Percentiles rank a stretch among this genome's conserved stretches.
Conservation (phyloP, 1,140 invertebrate genomes). For the Drosophila melanica region DNA sequence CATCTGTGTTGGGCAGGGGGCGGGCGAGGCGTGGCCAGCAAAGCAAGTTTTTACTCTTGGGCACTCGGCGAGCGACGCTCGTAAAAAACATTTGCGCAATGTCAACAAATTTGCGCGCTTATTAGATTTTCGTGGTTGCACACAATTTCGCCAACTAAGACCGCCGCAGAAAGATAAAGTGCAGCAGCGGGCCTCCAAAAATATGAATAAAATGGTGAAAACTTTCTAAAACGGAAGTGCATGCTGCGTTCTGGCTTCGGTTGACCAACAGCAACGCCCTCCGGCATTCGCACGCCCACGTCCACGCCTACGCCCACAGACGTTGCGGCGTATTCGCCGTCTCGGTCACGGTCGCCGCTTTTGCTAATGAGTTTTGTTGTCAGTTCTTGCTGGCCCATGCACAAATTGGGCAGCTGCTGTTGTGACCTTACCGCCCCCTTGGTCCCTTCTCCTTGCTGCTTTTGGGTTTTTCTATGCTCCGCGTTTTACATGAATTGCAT, state of each 20-base stretch:
- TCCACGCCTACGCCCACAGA: conserved; percentile 43
- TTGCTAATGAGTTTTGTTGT: conserved; percentile 82
- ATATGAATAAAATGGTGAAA: conserved; percentile 79
- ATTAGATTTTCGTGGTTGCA: conserved; percentile 82
- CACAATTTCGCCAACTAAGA: conserved; percentile 83
- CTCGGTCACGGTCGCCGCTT: conserved; percentile 75
- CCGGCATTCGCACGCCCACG: conserved; percentile 3
- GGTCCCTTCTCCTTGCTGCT: conserved; percentile 4
- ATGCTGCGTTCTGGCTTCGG: conserved; percentile 60
- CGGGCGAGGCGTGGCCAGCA: not conserved
- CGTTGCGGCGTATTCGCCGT: conserved; percentile 26
- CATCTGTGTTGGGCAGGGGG: not conserved
- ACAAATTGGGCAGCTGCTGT: conserved; percentile 63
- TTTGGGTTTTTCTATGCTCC: conserved; percentile 10
- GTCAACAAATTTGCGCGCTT: conserved; percentile 82
- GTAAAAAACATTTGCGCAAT: conserved; percentile 83
- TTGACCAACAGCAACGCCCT: conserved; percentile 40
- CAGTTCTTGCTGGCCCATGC: conserved; percentile 71
- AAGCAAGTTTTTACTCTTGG: conserved; percentile 35
- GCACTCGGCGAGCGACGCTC: conserved; percentile 36
- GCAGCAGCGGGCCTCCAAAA: conserved; percentile 59
- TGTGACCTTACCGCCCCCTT: conserved; percentile 36
- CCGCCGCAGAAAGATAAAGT: conserved; percentile 76
- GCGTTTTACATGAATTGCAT: conserved; percentile 50
- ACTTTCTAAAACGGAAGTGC: conserved; percentile 70